Conservation (phyloP, 2,888 invertebrate genomes). For the Heteromyza rotundicornis region DNA sequence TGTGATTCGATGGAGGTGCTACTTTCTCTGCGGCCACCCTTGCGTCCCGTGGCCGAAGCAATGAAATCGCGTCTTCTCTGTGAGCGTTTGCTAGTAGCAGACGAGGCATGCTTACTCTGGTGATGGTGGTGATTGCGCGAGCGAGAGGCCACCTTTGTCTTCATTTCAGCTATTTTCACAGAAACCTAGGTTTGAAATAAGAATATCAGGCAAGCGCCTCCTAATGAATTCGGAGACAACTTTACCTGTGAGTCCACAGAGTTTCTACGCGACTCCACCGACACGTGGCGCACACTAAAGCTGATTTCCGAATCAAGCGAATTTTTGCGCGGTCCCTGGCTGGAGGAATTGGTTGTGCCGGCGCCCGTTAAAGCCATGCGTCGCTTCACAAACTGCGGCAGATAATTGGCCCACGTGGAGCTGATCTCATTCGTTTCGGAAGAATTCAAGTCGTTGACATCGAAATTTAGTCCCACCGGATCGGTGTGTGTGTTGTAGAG, state of each 20-base stretch:
- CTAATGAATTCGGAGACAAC: too few species aligned
- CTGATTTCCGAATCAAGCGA: constrained; percentile 75
- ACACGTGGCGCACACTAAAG: constrained; percentile 80
- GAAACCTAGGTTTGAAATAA: constrained; percentile 62
- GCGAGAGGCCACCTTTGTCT: constrained; percentile 72
- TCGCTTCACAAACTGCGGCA: constrained; percentile 84
- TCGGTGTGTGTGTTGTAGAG: constrained; percentile 87
- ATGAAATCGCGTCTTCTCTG: constrained; percentile 56
- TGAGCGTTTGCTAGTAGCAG: constrained; percentile 46
- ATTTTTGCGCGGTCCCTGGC: constrained; percentile 69
- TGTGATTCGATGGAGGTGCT: constrained; percentile 85
- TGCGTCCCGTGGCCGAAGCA: constrained; percentile 49
- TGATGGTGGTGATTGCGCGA: constrained; percentile 57
- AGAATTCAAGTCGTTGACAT: constrained; percentile 69
- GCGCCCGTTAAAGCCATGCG: constrained; percentile 79
- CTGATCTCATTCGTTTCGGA: constrained; percentile 84
- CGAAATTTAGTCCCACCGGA: constrained; percentile 82
- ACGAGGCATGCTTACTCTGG: constrained; percentile 43
- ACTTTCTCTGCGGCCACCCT: constrained; percentile 66
- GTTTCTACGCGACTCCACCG: constrained; percentile 84
- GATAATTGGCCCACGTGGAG: constrained; percentile 89
- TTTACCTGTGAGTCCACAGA: constrained; percentile 83
- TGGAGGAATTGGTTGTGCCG: constrained; percentile 62
- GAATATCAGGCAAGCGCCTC: too few species aligned
- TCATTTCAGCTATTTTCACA: constrained; percentile 83